Evolutionary conservation across 2,113 vertebrate species (phyloP), one percentile per base, ranked within the genome.

Genomic region (Perognathus longimembris): DNA sequence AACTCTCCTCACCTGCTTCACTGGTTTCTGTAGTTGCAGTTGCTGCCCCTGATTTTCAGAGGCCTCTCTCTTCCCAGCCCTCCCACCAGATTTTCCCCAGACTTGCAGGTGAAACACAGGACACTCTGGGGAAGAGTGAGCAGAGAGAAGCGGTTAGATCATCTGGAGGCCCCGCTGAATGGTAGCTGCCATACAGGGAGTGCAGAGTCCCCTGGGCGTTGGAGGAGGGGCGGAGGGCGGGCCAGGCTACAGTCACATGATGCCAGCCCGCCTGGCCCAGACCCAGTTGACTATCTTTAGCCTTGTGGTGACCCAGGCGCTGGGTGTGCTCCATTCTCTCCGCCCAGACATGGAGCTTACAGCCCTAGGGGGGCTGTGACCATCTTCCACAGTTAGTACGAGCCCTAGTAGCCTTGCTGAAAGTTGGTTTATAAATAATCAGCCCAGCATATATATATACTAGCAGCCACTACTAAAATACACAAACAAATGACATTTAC

Each of bases 201-300:
- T n/a, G 5, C 61, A 54, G 34, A 66, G 71, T 66, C 34, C 59
- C 71, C 26, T n/a, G 75, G 79, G 61, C 85, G 9, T 21, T 34
- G 45, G 12, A 50, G 76, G 66, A 89, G 70, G 59, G n/a, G 32
- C 71, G 42, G 70, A 78, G 28, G 79, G 79, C 4, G 26, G 69
- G 11, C 59, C 24, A 70, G 80, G 36, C 24, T 69, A 28, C 1
- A 2, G 64, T 91, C 94, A 96, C 89, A 78, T 78, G 90, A 92
- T 22, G 5, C 64, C 20, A 7, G 69, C 22, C 34, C 38, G 30
- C 34, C n/a, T 54, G 69, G 90, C 90, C 73, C 32, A n/a, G 38
- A 28, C 76, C 45, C 50, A 88, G 74, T 1, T 26, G 42, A 92
- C 96, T 96, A 95, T 95, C 88, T 96, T 96, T 96, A 96, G 96